A percentile compares a stretch with the other conserved stretches of the same genome.
Conservation (phyloP, 1,140 invertebrate species). For the Dreissena rostriformis region DNA sequence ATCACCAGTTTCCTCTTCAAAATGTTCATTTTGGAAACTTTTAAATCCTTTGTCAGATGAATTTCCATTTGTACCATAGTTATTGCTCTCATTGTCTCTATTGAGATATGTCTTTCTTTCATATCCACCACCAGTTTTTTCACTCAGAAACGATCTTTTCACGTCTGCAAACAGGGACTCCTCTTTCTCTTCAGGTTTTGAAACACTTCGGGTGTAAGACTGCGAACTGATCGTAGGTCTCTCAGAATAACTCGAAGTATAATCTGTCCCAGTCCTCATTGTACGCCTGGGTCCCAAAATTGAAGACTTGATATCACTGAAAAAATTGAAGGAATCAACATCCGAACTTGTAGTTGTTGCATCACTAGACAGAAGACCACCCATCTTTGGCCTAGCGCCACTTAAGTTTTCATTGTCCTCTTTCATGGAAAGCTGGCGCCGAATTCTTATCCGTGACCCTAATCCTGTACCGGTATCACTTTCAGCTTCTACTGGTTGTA, state of each 20-base stretch:
- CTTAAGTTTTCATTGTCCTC: conserved; percentile 39
- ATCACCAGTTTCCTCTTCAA: neutral
- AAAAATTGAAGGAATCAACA: neutral
- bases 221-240: neutral
- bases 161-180: conserved; percentile 16
- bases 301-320: conserved; percentile 24
- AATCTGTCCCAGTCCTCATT: neutral
- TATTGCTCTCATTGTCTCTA: conserved; percentile 6
- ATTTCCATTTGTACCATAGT: neutral
- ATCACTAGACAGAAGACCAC: neutral
- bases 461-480: neutral
- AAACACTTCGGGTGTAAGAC: neutral
- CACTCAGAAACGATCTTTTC: neutral
- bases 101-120: conserved; percentile 11
- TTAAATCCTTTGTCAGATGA: neutral
- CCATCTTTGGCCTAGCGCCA: conserved; percentile 60
- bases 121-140: neutral
- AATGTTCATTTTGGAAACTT: neutral
- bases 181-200: conserved; percentile 7
- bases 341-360: neutral
- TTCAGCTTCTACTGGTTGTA: neutral
- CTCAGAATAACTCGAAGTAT: conserved; percentile 17
- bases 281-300: neutral
- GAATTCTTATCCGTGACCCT: neutral
- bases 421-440: conserved; percentile 13